Conservation (phyloP, 2,797 vertebrate genomes). For the Pseudopleuronectes americanus region DNA sequence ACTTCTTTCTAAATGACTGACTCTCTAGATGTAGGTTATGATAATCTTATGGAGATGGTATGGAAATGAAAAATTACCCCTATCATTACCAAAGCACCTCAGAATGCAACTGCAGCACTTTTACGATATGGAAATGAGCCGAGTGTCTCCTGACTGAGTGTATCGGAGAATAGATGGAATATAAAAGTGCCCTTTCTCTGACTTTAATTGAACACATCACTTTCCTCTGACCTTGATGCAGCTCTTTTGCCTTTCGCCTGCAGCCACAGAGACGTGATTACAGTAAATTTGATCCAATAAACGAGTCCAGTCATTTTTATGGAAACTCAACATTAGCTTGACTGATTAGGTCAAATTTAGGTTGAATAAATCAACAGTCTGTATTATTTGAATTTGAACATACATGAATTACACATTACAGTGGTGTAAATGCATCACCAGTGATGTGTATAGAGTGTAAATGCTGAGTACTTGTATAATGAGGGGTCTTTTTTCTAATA, state of each 20-base stretch:
- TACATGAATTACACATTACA: conserved; percentile 11
- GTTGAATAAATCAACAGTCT: conserved; percentile 28
- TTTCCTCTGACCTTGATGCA: conserved; percentile 54
- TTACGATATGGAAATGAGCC: conserved; percentile 53
- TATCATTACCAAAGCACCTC: conserved; percentile 38
- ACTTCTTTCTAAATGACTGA: conserved; percentile 11
- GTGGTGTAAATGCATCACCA: background rate
- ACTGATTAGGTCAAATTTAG: conserved; percentile 47
- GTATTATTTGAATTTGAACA: conserved; percentile 4
- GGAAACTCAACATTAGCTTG: conserved; percentile 46
- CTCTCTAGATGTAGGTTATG: conserved; percentile 40
- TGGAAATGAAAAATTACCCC: conserved; percentile 61
- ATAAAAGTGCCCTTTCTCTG: conserved; percentile 39
- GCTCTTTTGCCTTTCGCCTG: conserved; percentile 33
- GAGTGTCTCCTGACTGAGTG: conserved; percentile 41
- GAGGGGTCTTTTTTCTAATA: background rate
- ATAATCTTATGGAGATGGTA: conserved; percentile 65
- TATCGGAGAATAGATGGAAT: conserved; percentile 40
- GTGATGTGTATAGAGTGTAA: background rate
- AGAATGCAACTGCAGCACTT: conserved; percentile 50
- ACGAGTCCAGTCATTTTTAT: conserved; percentile 47
- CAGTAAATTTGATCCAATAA: conserved; percentile 46
- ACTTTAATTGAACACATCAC: conserved; percentile 49
- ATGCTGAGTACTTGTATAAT: background rate
- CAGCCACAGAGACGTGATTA: conserved; percentile 49